phyloP scores from a whole-genome alignment of 2,888 invertebrate species.

The Agrotis ipsilon region DNA sequence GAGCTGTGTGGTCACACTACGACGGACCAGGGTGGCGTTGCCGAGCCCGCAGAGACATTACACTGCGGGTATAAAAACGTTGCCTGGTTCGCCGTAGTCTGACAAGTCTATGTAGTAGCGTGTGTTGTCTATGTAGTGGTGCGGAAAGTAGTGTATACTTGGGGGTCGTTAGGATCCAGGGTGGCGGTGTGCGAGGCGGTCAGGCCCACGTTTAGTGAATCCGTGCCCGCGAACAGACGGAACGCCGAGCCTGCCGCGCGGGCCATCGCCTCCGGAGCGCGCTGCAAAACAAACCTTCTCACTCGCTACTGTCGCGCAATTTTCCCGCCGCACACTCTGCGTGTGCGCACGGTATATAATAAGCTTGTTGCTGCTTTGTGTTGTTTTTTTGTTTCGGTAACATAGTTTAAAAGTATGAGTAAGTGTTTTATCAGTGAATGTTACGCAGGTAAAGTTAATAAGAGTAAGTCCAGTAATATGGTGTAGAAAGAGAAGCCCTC shows the following conservation, averaged over 20 bases:
- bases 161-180: conserved; percentile 88
- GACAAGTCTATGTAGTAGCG: conserved; percentile 72
- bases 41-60: neutral
- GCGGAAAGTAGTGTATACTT: conserved; percentile 81
- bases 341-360: neutral
- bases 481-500: neutral
- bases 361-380: neutral
- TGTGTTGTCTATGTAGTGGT: conserved; percentile 63
- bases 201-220: conserved; percentile 94
- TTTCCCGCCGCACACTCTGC: neutral
- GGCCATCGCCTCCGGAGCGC: conserved; percentile 95
- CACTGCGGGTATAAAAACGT: neutral
- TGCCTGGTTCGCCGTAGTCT: conserved; percentile 10
- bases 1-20: conserved; percentile 25
- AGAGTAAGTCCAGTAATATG: neutral
- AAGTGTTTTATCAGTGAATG: conserved; percentile 2
- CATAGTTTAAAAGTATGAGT: neutral
- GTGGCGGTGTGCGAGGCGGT: conserved; percentile 92
- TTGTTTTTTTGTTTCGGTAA: conserved; percentile 6
- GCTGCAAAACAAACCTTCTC: conserved; percentile 87
- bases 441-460: neutral
- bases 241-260: conserved; percentile 95
- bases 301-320: conserved; percentile 45
- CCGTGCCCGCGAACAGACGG: conserved; percentile 94
- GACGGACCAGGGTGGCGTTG: neutral